Evolutionary conservation across 2,797 vertebrate species (phyloP), one percentile per base, ranked within the genome.

Genomic region (Microctenopoma lineatum): DNA sequence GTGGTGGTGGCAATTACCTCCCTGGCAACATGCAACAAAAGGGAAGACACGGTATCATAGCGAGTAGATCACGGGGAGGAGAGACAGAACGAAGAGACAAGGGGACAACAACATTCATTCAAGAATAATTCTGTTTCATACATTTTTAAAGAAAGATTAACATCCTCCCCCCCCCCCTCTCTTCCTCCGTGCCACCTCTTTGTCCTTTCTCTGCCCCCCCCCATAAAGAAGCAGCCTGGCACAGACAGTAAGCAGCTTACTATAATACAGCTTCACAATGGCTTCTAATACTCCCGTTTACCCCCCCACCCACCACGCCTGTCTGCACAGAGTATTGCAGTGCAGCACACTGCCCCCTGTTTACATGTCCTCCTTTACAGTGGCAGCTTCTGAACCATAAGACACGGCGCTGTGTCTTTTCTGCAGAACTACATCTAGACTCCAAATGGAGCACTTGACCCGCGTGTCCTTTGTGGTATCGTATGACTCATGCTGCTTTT

Each of bases 221-320:
- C 45, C 39, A 75, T 41, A 66, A 80, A 80, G 65, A 76, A 82
- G 57, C 79, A 77, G 62, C 57, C 44, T 4, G 14, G 63, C 55
- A 64, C 55, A 60, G 54, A 77, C 80, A 77, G 62, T 91, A 91
- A 92, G 91, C 90, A 87, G 88, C 91, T 93, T 89, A 89, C 60
- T 64, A 61, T 84, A 88, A 89, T 76, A 73, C 82, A 81, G 73
- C 80, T 57, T 15, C 70, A 90, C 78, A 90, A 88, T 88, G 63
- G 69, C 79, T 70, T 54, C 67, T 81, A 81, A 82, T 88, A 58
- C 75, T 78, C 54, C 63, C 63, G 68, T 51, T 77, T 75, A 70
- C 66, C 14, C 61, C 61, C 76, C 67, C 59, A 69, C 62, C 61
- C 61, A 66, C 59, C 59, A 44, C 10, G 44, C 13, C 69, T 36